A percentile compares a stretch with the other conserved stretches of the same genome.
These are phyloP conservation scores for Desmodus rotundus DNA, from an alignment of 2,113 vertebrate species.

Conservation along the genomic window DNA sequence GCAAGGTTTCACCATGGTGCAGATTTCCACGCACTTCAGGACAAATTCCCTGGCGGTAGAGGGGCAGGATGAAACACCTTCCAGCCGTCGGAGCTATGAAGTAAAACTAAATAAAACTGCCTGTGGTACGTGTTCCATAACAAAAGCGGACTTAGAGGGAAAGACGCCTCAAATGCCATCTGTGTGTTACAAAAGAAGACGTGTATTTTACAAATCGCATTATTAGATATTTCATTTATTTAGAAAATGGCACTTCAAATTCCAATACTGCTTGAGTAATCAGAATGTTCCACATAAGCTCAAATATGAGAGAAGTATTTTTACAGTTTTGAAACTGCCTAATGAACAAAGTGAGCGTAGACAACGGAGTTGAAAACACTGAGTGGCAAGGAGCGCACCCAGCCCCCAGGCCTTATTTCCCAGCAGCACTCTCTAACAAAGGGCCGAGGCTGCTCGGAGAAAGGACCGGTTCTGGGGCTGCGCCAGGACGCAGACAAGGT, in stretches of 20 bases:
- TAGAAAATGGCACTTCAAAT: background rate
- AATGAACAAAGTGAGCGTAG: background rate
- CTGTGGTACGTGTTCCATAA: background rate
- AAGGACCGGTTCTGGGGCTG: background rate
- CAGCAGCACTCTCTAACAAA: background rate
- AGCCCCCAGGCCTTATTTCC: background rate
- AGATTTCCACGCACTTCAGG: background rate
- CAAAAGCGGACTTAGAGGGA: background rate
- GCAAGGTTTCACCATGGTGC: background rate
- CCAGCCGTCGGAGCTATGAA: background rate
- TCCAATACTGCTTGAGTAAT: background rate
- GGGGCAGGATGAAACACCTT: background rate
- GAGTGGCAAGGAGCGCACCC: background rate
- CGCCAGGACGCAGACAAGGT: background rate
- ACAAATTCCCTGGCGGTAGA: background rate
- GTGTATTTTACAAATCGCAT: background rate
- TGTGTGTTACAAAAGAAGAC: background rate
- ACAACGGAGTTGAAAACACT: background rate
- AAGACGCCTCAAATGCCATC: background rate
- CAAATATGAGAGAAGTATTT: background rate
- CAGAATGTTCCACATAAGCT: background rate
- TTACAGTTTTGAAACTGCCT: constrained; percentile 21
- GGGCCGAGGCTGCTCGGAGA: background rate
- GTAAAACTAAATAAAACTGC: background rate
- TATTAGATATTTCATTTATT: background rate